phyloP scores from a whole-genome alignment of 2,797 vertebrate genomes.

The Schizopygopsis malacanthus region DNA sequence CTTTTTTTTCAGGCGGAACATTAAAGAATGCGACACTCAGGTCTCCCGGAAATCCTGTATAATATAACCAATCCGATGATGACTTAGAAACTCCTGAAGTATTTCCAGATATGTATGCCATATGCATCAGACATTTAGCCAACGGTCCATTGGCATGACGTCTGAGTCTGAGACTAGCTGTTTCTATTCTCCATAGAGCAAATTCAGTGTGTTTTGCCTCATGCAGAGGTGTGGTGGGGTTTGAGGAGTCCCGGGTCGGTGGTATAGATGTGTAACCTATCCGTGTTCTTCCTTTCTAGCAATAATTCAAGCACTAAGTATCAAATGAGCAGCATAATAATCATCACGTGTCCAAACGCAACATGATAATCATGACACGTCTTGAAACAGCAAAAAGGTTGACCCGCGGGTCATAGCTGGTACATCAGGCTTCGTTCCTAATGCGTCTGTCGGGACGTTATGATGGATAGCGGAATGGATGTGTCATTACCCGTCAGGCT shows the following conservation, averaged over 20 bases:
- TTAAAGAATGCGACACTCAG: too few relatives aligned
- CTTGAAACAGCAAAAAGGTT: not conserved
- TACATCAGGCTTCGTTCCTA: not conserved
- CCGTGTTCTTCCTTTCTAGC: not conserved
- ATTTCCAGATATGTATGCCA: too few relatives aligned
- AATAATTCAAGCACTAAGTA: not conserved
- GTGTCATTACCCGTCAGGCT: slow-evolving; percentile 52
- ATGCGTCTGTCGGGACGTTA: not conserved
- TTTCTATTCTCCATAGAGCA: not conserved
- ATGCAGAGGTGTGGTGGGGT: not conserved
- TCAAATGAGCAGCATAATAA: not conserved
- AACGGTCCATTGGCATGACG: too few relatives aligned
- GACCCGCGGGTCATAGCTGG: too few relatives aligned
- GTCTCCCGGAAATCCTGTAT: too few relatives aligned
- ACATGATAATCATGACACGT: not conserved
- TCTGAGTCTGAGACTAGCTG: not conserved
- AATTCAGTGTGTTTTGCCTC: not conserved
- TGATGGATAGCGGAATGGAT: slow-evolving; percentile 51
- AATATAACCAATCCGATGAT: too few relatives aligned
- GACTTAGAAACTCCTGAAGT: too few relatives aligned
- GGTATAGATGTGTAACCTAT: not conserved
- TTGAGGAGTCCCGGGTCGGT: not conserved
- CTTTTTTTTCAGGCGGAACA: too few relatives aligned
- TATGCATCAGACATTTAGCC: too few relatives aligned
- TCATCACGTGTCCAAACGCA: not conserved